Evolutionary conservation across 1,140 invertebrate species (phyloP).

Genomic region (Papilio dardanus): DNA sequence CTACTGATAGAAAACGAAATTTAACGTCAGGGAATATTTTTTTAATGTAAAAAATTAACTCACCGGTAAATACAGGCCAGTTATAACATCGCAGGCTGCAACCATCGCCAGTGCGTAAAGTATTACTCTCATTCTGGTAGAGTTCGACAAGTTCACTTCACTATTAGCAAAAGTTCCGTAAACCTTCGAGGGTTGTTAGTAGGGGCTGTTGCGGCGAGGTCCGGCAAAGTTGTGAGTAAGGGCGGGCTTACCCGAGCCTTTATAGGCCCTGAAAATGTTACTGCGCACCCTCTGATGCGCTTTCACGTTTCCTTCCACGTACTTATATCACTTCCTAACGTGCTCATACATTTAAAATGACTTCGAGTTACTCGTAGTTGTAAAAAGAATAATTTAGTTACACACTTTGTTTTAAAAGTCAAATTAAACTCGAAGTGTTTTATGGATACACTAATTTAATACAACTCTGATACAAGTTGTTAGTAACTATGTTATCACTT

Average conservation of each 20-base stretch:
- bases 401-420: not conserved
- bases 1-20: too few relatives aligned
- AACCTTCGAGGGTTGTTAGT: constrained; percentile 31
- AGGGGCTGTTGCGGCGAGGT: constrained; percentile 54
- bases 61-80: constrained; percentile 64
- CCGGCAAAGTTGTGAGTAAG: constrained; percentile 67
- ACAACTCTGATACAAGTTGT: not conserved
- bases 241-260: constrained; percentile 59
- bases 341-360: constrained; percentile 26
- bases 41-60: constrained; percentile 44
- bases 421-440: not conserved
- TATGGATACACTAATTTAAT: not conserved
- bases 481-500: constrained; percentile 50
- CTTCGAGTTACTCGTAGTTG: constrained; percentile 1
- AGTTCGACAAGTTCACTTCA: constrained; percentile 42
- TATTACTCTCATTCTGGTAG: constrained; percentile 58
- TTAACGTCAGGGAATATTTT: too few relatives aligned
- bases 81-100: constrained; percentile 55
- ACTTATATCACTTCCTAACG: constrained; percentile 42
- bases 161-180: constrained; percentile 44
- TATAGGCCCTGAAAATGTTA: constrained; percentile 63
- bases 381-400: not conserved
- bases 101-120: constrained; percentile 54
- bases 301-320: constrained; percentile 51
- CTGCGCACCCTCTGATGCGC: constrained; percentile 72